Evolutionary conservation across 2,113 vertebrate genomes (phyloP).

Genomic region (Cyrtonyx montezumae): DNA sequence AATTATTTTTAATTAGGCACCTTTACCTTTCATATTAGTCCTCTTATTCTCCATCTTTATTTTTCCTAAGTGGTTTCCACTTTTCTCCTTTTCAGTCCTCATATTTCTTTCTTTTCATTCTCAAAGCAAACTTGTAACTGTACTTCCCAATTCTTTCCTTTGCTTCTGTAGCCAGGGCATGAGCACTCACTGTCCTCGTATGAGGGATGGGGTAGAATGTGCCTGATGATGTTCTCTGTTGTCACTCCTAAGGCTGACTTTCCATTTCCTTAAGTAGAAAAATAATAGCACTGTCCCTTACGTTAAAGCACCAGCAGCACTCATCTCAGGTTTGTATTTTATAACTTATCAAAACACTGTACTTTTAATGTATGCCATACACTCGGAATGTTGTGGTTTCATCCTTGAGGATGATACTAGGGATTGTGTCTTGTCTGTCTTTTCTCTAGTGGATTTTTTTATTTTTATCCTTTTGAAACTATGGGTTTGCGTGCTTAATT

Average conservation of each 20-base stretch:
- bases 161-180: not conserved
- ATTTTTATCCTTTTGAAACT: not conserved
- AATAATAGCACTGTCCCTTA: not conserved
- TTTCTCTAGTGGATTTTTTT: rapidly evolving
- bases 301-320: not conserved
- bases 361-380: not conserved
- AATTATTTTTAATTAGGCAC: not conserved
- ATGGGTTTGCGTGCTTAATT: not conserved
- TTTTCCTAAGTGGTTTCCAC: not conserved
- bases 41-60: not conserved
- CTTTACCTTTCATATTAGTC: not conserved
- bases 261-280: not conserved
- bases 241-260: not conserved
- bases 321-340: not conserved
- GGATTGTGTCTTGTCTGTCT: not conserved
- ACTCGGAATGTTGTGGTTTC: not conserved
- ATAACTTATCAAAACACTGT: not conserved
- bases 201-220: not conserved
- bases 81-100: not conserved
- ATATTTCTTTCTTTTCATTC: not conserved
- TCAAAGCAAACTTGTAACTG: rapidly evolving
- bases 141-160: not conserved
- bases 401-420: not conserved
- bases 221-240: rapidly evolving
- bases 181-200: not conserved